Conservation (phyloP, 2,888 invertebrate species). For the Synanthedon andrenaeformis region DNA sequence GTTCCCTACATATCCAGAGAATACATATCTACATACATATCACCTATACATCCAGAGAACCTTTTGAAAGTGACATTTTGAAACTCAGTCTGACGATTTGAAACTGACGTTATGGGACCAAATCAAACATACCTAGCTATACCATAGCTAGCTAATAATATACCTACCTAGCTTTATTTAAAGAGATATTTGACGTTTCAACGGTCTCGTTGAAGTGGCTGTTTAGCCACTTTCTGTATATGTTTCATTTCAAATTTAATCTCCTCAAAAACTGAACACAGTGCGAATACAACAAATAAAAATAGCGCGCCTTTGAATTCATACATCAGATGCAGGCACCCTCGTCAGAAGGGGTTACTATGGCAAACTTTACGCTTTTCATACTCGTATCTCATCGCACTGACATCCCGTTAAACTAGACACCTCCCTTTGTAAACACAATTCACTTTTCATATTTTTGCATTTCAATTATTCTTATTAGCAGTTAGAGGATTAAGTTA, state of each 20-base stretch:
- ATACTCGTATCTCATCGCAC: constrained; percentile 4
- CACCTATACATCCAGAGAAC: too few species aligned
- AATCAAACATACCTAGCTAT: too few species aligned
- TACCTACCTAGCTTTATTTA: too few species aligned
- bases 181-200: too few species aligned
- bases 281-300: constrained; percentile 13
- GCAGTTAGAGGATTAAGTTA: not conserved
- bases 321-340: constrained; percentile 21
- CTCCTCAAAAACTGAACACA: constrained; percentile 2
- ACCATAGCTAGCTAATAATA: too few species aligned
- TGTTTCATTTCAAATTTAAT: constrained; percentile 3
- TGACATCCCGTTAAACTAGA: constrained; percentile 8
- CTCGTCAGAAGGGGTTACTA: constrained; percentile 20
- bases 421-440: constrained; percentile 3
- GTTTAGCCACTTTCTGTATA: not conserved
- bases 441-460: not conserved
- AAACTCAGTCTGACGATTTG: too few species aligned
- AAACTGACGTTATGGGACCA: too few species aligned
- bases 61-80: too few species aligned
- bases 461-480: too few species aligned
- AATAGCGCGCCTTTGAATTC: constrained; percentile 15
- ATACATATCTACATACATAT: too few species aligned
- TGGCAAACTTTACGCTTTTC: constrained; percentile 14
- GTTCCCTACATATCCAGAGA: too few species aligned
- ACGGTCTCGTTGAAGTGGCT: too few species aligned